phyloP scores from a whole-genome alignment of 1,140 invertebrate species.

The Bombus breviceps region DNA sequence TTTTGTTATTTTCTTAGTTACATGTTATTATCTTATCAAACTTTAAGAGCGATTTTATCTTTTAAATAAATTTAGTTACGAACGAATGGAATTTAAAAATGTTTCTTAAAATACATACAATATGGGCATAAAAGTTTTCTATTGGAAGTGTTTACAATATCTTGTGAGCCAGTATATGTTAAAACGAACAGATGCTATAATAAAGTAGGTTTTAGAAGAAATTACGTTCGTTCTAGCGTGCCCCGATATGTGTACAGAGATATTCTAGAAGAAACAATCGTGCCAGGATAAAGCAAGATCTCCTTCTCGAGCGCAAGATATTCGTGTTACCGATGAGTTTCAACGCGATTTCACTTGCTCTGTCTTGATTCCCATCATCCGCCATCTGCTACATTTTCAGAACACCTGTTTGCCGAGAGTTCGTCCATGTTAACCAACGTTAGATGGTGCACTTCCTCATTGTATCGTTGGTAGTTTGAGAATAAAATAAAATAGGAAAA shows the following conservation, averaged over 20 bases:
- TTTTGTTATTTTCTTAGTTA: not conserved
- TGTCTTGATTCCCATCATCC: conserved; percentile 57
- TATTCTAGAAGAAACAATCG: not conserved
- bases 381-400: conserved; percentile 65
- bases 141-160: no score
- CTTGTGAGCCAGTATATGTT: no score
- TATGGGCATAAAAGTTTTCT: no score
- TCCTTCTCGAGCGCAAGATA: not conserved
- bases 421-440: conserved; percentile 18
- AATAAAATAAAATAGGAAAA: not conserved
- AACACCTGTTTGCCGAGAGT: conserved; percentile 70
- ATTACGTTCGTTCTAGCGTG: no score
- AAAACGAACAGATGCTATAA: no score
- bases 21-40: no score
- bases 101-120: no score
- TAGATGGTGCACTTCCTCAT: conserved; percentile 27
- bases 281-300: not conserved
- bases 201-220: no score
- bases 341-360: conserved; percentile 57
- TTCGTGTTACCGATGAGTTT: conserved; percentile 34
- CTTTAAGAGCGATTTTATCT: no score
- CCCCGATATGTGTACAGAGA: no score
- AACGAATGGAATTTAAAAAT: no score
- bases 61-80: no score
- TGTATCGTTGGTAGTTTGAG: not conserved